A percentile compares a stretch with the other conserved stretches of the same genome.
These are phyloP conservation scores for Cryptops parisi DNA, from an alignment of 2,888 invertebrate species.

Conservation along the genomic window DNA sequence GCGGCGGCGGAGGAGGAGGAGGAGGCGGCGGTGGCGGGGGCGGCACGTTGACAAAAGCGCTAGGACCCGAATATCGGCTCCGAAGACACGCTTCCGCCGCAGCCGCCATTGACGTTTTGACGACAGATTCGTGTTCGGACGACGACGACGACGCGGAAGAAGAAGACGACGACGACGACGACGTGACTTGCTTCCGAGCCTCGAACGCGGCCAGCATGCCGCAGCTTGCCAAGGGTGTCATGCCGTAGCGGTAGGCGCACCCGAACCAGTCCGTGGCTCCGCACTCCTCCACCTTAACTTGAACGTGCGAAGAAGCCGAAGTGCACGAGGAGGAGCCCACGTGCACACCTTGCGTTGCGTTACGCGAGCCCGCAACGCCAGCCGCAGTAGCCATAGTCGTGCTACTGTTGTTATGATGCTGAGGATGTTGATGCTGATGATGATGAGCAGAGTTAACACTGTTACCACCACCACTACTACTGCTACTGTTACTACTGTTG, in stretches of 20 bases:
- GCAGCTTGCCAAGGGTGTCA: slow-evolving; percentile 8
- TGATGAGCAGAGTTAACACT: background rate
- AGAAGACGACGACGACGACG: background rate
- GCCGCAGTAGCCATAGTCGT: background rate
- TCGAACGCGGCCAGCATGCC: slow-evolving; percentile 4
- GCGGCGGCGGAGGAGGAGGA: background rate
- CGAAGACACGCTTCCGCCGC: background rate
- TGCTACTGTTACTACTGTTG: no score
- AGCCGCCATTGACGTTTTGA: background rate
- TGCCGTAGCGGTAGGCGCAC: slow-evolving; percentile 11
- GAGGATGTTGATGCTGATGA: slow-evolving; percentile 3
- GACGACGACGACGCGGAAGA: background rate
- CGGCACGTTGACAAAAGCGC: slow-evolving; percentile 19
- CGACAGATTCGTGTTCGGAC: background rate
- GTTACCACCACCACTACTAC: background rate
- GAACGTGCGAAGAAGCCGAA: slow-evolving; percentile 1
- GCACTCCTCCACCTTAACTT: slow-evolving; percentile 12
- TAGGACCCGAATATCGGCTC: slow-evolving; percentile 18
- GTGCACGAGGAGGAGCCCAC: background rate
- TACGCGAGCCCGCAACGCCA: background rate
- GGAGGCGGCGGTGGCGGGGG: slow-evolving; percentile 1
- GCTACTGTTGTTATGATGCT: background rate
- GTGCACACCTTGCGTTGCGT: no score
- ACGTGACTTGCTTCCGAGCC: background rate
- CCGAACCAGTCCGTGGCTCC: slow-evolving; percentile 6